A percentile compares a stretch with the other conserved stretches of the same genome.
phyloP scores from a whole-genome alignment of 2,113 vertebrate species.

The Lepidothrix coronata region DNA sequence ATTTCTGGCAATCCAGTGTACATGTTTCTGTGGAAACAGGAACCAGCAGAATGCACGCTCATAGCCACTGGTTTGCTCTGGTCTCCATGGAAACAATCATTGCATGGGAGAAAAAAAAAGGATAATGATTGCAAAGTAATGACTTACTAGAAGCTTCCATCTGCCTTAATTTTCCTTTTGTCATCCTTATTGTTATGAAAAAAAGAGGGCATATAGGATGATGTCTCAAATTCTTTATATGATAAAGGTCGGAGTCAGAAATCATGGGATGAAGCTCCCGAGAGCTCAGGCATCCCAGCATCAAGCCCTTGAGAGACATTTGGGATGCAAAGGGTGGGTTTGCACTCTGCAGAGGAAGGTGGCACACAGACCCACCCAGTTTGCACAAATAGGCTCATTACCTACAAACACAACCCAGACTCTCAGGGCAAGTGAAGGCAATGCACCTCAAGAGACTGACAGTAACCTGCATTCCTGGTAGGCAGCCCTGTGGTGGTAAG shows the following conservation, averaged over 20 bases:
- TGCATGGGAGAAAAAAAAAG: not conserved
- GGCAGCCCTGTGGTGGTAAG: rapidly evolving
- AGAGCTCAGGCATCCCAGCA: not conserved
- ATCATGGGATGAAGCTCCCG: not conserved
- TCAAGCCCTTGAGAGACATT: not conserved
- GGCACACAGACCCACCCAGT: not conserved
- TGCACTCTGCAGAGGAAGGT: not conserved
- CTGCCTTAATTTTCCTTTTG: conserved; percentile 8
- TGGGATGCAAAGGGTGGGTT: not conserved
- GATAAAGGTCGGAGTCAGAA: not conserved
- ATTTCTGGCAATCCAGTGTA: not conserved
- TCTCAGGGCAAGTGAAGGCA: not conserved
- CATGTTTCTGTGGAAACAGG: conserved; percentile 62
- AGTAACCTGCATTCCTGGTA: not conserved
- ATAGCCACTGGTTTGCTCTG: not conserved
- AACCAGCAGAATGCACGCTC: not conserved
- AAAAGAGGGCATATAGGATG: not conserved
- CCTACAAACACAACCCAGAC: not conserved
- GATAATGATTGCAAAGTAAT: conserved; percentile 33
- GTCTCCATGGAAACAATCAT: conserved; percentile 60
- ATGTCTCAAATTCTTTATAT: not conserved
- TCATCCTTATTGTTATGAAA: not conserved
- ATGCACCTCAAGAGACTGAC: rapidly evolving
- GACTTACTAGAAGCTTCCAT: conserved; percentile 28
- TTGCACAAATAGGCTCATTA: not conserved